A percentile compares a stretch with the other conserved stretches of the same genome.
These are phyloP conservation scores for Tolmerus cingulatus DNA, from an alignment of 2,888 invertebrate species.

Conservation along the genomic window DNA sequence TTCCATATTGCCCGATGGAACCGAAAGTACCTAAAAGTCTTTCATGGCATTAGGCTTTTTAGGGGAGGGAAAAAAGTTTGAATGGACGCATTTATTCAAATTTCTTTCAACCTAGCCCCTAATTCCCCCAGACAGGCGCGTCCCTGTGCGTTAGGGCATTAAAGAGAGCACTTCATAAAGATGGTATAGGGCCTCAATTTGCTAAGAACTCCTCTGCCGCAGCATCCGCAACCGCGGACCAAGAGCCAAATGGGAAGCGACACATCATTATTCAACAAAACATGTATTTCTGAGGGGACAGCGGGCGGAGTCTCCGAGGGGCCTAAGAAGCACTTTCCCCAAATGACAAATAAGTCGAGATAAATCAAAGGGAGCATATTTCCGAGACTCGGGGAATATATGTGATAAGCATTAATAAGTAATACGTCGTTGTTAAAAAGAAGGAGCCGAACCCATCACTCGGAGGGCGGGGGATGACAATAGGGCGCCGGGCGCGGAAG, in stretches of 20 bases:
- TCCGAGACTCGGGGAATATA: constrained; percentile 55
- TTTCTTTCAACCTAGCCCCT: neutral
- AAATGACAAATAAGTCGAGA: constrained; percentile 52
- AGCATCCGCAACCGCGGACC: neutral
- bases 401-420: constrained; percentile 44
- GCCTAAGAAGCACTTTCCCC: constrained; percentile 55
- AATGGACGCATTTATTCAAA: neutral
- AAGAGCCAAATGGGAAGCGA: neutral
- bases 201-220: neutral
- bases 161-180: neutral
- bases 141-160: neutral
- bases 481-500: neutral
- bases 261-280: constrained; percentile 34
- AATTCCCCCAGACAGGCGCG: neutral
- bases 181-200: neutral
- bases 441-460: neutral
- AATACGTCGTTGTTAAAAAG: constrained; percentile 3
- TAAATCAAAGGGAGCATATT: constrained; percentile 52
- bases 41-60: neutral
- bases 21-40: neutral
- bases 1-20: neutral
- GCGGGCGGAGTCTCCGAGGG: neutral
- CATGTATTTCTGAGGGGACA: neutral
- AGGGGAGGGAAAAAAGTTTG: neutral
- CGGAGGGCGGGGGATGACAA: neutral